Base-by-base conservation (phyloP, 2,113 vertebrate species). In the Embiotoca jacksoni region DNA sequence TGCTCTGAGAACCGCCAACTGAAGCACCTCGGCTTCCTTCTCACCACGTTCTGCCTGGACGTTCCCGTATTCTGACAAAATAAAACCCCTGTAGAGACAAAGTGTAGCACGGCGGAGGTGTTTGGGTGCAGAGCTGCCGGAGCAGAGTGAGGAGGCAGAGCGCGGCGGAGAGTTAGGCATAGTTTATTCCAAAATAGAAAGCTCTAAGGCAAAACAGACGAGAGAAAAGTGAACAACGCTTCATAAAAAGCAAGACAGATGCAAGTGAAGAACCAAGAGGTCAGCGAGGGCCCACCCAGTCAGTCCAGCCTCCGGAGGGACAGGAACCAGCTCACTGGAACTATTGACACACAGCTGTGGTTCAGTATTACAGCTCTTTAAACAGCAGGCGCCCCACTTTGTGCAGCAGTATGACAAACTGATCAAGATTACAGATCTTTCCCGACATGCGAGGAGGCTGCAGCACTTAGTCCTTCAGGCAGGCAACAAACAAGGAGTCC, bases 161-260 rank as follows among this genome's bases (percentile, higher is more conserved):
- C 32, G 75, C 69, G 6, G 54, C 41, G 36, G 66, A 83, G 82
- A 91, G 86, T 93, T 92, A 88, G 89, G 85, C 80, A 91, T 93
- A 11, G 68, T 93, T 93, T 93, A 94, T 94, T 94, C 92, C 92
- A 94, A 93, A 94, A 93, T 93, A 93, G 88, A 93, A 93, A 92
- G 90, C 88, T 93, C 90, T 92, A 91, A 92, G 92, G 89, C 90
- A 92, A 90, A 92, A 91, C 88, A 91, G 83, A 88, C 78, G 32
- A 80, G 72, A 85, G 37, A 84, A 85, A 81, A 83, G 78, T 89
- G 84, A 87, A 83, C 58, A 87, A 73, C 53, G 73, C 69, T 75
- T 91, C 73, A 75, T 78, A 83, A 82, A 91, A 91, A 89, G 84
- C 77, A 70, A 86, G 61, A 90, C 70, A 86, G 83, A 81, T 14